A percentile compares a stretch with the other conserved stretches of the same genome.
Evolutionary conservation across 2,113 vertebrate species (phyloP).

Genomic region (Ailuropoda melanoleuca): DNA sequence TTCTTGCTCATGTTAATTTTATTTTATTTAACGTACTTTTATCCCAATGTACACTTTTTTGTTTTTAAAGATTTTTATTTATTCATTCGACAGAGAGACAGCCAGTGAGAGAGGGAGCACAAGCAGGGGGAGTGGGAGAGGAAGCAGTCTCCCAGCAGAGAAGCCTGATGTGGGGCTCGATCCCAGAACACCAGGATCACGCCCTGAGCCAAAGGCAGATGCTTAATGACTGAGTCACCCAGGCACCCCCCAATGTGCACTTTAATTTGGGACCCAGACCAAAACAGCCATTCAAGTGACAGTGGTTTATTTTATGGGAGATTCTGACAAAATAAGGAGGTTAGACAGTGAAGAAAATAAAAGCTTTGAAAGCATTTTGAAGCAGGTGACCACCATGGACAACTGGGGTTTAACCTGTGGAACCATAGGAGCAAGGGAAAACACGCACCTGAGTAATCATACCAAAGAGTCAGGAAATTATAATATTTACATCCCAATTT

Average conservation of each 20-base stretch:
- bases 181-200: no score
- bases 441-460: background rate
- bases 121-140: no score
- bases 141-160: no score
- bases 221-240: no score
- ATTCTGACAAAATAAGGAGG: background rate
- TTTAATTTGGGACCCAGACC: background rate
- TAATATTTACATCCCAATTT: background rate
- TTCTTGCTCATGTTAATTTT: slow-evolving; percentile 25
- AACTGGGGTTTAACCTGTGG: background rate
- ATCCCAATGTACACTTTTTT: background rate
- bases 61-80: no score
- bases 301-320: background rate
- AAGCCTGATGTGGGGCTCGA: no score
- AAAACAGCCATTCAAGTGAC: background rate
- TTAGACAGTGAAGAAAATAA: background rate
- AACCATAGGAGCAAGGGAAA: background rate
- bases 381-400: background rate
- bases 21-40: slow-evolving; percentile 43
- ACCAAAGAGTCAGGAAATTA: no score
- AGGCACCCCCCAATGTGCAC: no score
- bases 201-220: no score
- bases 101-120: no score
- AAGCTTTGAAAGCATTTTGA: background rate
- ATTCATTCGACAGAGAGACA: no score